phyloP scores from a whole-genome alignment of 2,888 invertebrate species.

The Eupithecia tripunctaria region DNA sequence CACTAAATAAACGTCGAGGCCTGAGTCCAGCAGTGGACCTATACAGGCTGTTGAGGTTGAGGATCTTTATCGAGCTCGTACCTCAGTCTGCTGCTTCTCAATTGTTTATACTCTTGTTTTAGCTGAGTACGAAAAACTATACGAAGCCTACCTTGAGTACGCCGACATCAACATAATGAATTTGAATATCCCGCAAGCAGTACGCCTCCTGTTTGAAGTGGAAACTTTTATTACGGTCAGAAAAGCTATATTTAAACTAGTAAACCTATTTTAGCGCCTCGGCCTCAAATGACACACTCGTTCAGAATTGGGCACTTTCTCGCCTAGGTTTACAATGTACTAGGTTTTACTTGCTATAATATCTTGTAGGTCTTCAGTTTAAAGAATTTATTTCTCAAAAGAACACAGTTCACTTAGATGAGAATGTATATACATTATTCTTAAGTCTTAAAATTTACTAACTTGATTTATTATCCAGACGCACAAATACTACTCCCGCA shows the following conservation, averaged over 20 bases:
- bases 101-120: not conserved
- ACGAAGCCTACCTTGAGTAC: slow-evolving; percentile 84
- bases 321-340: no score
- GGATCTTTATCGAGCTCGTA: not conserved
- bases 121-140: slow-evolving; percentile 78
- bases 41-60: no score
- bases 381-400: no score
- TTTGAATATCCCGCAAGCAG: slow-evolving; percentile 83
- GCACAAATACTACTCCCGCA: slow-evolving; percentile 44
- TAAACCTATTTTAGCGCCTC: no score
- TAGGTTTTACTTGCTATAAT: no score
- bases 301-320: no score
- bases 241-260: not conserved
- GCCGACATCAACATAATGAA: slow-evolving; percentile 82
- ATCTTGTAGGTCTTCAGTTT: no score
- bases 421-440: no score
- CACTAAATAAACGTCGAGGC: no score
- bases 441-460: not conserved
- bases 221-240: slow-evolving; percentile 70
- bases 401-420: no score
- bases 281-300: no score
- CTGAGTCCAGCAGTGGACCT: no score
- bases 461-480: slow-evolving; percentile 41
- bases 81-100: not conserved
- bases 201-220: slow-evolving; percentile 81